phyloP scores from a whole-genome alignment of 2,888 invertebrate genomes.

The Patella ulyssiponensis region DNA sequence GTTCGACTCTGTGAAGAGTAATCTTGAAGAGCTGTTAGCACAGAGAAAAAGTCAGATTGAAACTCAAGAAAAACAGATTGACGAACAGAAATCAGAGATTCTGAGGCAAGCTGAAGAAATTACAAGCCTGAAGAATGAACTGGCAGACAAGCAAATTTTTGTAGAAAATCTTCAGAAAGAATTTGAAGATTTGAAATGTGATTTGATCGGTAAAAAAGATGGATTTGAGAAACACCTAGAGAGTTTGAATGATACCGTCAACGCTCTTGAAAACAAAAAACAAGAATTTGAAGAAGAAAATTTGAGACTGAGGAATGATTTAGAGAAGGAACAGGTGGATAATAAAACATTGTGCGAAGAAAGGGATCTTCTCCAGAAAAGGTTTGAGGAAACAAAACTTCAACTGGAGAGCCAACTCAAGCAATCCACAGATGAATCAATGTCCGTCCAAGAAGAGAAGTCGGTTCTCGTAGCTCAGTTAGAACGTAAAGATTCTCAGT shows the following conservation, averaged over 20 bases:
- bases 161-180: slow-evolving; percentile 37
- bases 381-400: slow-evolving; percentile 19
- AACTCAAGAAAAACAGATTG: slow-evolving; percentile 28
- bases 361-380: slow-evolving; percentile 14
- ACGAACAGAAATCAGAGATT: neutral
- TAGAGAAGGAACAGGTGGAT: slow-evolving; percentile 53
- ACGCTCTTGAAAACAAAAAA: slow-evolving; percentile 27
- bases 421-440: slow-evolving; percentile 21
- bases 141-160: slow-evolving; percentile 27
- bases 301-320: slow-evolving; percentile 53
- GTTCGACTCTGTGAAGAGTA: slow-evolving; percentile 46
- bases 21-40: slow-evolving; percentile 49
- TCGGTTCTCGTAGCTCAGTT: slow-evolving; percentile 37
- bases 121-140: slow-evolving; percentile 16
- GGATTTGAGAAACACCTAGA: slow-evolving; percentile 17
- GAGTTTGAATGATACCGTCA: slow-evolving; percentile 10
- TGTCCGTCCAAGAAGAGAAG: slow-evolving; percentile 31
- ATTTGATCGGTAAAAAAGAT: slow-evolving; percentile 31
- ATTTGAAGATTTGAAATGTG: slow-evolving; percentile 43
- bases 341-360: slow-evolving; percentile 26
- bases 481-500: slow-evolving; percentile 39
- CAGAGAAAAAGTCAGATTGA: slow-evolving; percentile 54
- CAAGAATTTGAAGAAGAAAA: slow-evolving; percentile 44
- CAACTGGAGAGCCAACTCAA: slow-evolving; percentile 15
- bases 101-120: slow-evolving; percentile 28